These are phyloP conservation scores for Trididemnum miniatum DNA, from an alignment of 23 tunicate species.

Conservation along the genomic window DNA sequence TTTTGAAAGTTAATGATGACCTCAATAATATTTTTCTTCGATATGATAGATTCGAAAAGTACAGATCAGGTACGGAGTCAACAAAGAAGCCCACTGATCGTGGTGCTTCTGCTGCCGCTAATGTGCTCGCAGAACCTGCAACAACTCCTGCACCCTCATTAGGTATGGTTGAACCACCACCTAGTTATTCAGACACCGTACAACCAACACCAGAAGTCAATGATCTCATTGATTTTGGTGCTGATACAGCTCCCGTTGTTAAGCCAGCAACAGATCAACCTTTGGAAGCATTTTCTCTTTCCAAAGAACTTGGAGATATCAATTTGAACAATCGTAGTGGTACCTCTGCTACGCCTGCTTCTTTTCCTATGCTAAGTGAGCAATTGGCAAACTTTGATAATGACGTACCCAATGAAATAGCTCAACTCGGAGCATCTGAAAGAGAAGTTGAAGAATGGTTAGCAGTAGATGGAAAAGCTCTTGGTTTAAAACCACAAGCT, in stretches of 20 bases:
- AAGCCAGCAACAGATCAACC: background rate
- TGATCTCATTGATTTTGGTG: conserved; percentile 62
- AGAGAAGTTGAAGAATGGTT: conserved; percentile 80
- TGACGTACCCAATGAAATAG: conserved; percentile 22
- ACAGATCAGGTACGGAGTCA: conserved; percentile 39
- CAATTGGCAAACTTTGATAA: conserved; percentile 39
- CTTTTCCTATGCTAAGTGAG: conserved; percentile 29
- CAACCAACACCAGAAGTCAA: conserved; percentile 71
- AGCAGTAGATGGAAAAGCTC: conserved; percentile 36
- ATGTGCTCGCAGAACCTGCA: background rate
- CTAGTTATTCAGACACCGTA: conserved; percentile 88
- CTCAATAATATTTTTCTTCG: conserved; percentile 84
- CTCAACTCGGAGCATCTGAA: conserved; percentile 60
- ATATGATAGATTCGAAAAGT: conserved; percentile 83
- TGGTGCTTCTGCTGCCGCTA: background rate
- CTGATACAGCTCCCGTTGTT: conserved; percentile 2
- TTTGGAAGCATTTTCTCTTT: conserved; percentile 19
- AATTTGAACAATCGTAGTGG: conserved; percentile 41
- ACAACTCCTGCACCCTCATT: background rate
- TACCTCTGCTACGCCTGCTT: background rate
- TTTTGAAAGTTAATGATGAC: conserved; percentile 78
- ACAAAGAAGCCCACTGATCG: background rate
- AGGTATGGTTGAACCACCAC: conserved; percentile 75
- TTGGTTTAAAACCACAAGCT: conserved; percentile 24
- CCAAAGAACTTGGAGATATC: conserved; percentile 39